A percentile compares a stretch with the other conserved stretches of the same genome.
These are phyloP conservation scores for Scomber scombrus DNA, from an alignment of 2,113 vertebrate species.

Conservation along the genomic window DNA sequence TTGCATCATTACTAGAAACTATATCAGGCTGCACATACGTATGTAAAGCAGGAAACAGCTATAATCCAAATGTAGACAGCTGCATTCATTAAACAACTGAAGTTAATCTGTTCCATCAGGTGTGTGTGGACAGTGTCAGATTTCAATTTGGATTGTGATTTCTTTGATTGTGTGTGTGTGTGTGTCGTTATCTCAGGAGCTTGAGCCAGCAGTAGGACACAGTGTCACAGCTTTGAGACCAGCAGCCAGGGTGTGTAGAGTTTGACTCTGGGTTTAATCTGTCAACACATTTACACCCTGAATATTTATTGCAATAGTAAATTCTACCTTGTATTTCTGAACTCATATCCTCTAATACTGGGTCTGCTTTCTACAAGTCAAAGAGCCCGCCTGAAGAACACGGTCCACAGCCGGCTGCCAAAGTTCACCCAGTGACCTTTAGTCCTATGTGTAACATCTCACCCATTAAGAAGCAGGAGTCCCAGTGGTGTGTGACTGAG, in stretches of 20 bases:
- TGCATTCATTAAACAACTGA: not conserved
- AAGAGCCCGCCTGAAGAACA: conserved; percentile 26
- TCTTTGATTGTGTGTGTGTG: not conserved
- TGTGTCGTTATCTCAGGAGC: conserved; percentile 10
- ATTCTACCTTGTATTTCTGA: not conserved
- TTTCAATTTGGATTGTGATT: not conserved
- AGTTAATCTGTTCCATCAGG: not conserved
- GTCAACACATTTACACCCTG: too few relatives aligned
- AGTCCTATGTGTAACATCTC: conserved; percentile 40
- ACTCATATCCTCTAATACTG: not conserved
- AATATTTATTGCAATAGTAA: not conserved
- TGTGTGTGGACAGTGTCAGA: not conserved
- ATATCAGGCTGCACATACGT: too few relatives aligned
- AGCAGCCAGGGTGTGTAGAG: not conserved
- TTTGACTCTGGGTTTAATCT: not conserved
- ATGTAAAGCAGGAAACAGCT: too few relatives aligned
- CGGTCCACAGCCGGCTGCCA: not conserved
- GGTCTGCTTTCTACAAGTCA: conserved; percentile 12
- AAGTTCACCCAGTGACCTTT: conserved; percentile 9
- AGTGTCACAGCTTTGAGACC: not conserved
- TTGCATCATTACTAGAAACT: too few relatives aligned
- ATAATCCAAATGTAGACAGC: not conserved
- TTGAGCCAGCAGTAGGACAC: not conserved
- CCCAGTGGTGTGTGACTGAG: not conserved
- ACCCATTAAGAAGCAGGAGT: not conserved